Evolutionary conservation across 2,888 invertebrate genomes (phyloP).

Genomic region (Eristalis tenax): DNA sequence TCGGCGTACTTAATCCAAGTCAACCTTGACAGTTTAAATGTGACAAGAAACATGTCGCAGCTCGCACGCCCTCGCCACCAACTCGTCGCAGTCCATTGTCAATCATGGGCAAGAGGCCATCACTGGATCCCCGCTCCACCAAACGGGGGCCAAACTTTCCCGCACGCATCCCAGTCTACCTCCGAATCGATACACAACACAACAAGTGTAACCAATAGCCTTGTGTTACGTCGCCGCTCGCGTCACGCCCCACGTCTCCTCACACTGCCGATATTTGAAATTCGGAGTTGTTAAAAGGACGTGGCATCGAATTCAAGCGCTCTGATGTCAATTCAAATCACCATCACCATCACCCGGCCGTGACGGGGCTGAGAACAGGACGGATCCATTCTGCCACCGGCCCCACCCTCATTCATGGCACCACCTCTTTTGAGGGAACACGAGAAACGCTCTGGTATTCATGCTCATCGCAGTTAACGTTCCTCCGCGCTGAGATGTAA

Average conservation of each 20-base stretch:
- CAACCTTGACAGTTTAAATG: slow-evolving; percentile 8
- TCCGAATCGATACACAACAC: slow-evolving; percentile 1
- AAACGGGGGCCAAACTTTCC: background rate
- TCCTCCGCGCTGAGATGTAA: slow-evolving; percentile 54
- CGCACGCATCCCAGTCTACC: slow-evolving; percentile 10
- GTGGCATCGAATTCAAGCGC: slow-evolving; percentile 42
- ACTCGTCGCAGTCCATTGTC: slow-evolving; percentile 26
- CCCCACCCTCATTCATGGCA: background rate
- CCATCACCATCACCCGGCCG: slow-evolving; percentile 25
- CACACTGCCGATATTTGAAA: slow-evolving; percentile 26
- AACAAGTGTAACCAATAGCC: slow-evolving; percentile 33
- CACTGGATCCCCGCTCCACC: background rate
- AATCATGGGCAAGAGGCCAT: slow-evolving; percentile 32
- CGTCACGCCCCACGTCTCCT: background rate
- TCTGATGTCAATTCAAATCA: slow-evolving; percentile 60
- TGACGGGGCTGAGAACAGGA: background rate
- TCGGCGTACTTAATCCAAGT: background rate
- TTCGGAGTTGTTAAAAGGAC: slow-evolving; percentile 51
- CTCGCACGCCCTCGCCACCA: background rate
- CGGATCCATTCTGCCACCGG: background rate
- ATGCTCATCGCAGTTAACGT: slow-evolving; percentile 42
- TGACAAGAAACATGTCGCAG: background rate
- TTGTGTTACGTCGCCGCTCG: background rate
- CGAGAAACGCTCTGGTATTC: slow-evolving; percentile 14
- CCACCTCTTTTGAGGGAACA: background rate